phyloP scores from a whole-genome alignment of 2,113 vertebrate genomes.

The Gobius niger region DNA sequence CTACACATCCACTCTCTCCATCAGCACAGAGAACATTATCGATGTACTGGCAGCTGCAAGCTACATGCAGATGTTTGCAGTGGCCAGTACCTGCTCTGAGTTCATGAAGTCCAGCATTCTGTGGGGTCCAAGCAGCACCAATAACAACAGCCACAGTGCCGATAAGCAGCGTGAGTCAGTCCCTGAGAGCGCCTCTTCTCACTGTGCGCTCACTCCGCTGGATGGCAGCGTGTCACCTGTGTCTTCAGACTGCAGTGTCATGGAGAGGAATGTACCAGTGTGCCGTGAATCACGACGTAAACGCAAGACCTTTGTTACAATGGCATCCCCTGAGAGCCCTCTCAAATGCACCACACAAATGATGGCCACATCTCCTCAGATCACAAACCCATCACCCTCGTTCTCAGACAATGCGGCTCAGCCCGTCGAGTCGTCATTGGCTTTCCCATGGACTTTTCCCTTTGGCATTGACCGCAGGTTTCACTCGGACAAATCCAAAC shows the following conservation, averaged over 20 bases:
- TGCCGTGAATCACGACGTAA: slow-evolving; percentile 93
- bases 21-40: slow-evolving; percentile 98
- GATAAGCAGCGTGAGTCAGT: slow-evolving; percentile 86
- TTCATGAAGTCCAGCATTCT: slow-evolving; percentile 99
- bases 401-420: slow-evolving; percentile 89
- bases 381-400: slow-evolving; percentile 88
- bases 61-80: slow-evolving; percentile 99
- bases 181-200: slow-evolving; percentile 83
- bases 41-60: slow-evolving; percentile 96
- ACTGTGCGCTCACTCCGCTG: slow-evolving; percentile 86
- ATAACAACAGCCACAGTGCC: slow-evolving; percentile 72
- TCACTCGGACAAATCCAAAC: slow-evolving; percentile 91
- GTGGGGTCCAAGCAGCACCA: slow-evolving; percentile 81
- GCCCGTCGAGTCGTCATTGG: slow-evolving; percentile 91
- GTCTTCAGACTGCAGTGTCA: slow-evolving; percentile 95
- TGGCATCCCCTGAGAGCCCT: slow-evolving; percentile 90
- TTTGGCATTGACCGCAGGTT: slow-evolving; percentile 93
- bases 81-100: slow-evolving; percentile 96
- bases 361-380: slow-evolving; percentile 89
- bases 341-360: slow-evolving; percentile 90
- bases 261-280: slow-evolving; percentile 90
- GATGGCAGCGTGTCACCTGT: slow-evolving; percentile 95
- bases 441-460: slow-evolving; percentile 97
- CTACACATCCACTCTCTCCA: slow-evolving; percentile 95
- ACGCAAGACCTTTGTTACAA: slow-evolving; percentile 91